Evolutionary conservation across 2,113 vertebrate species (phyloP).

Genomic region (Cavia aperea): DNA sequence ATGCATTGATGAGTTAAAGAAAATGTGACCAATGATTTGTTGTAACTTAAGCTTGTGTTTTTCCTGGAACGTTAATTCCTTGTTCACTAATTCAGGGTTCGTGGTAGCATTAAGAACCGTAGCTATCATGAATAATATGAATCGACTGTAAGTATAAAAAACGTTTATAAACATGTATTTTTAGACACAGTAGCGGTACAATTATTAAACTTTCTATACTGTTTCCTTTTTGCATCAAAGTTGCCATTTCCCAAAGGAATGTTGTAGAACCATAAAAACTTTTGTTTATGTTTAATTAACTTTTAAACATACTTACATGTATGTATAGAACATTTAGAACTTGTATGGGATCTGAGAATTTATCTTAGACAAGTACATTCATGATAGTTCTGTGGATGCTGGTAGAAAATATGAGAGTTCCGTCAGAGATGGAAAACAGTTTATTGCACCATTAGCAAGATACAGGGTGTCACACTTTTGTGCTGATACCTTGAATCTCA

Average conservation of each 20-base stretch:
- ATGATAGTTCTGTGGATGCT: conserved; percentile 21
- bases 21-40: neutral
- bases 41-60: conserved; percentile 6
- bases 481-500: neutral
- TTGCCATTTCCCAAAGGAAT: neutral
- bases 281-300: conserved; percentile 11
- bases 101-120: neutral
- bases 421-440: conserved; percentile 10
- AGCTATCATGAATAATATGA: neutral
- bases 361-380: neutral
- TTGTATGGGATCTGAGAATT: neutral
- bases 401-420: neutral
- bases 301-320: neutral
- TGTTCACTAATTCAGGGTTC: neutral
- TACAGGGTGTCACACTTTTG: neutral
- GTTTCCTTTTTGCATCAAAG: neutral
- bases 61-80: neutral
- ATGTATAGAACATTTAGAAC: neutral
- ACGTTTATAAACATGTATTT: neutral
- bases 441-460: conserved; percentile 7
- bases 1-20: neutral
- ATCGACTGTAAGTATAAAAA: neutral
- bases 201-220: neutral
- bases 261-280: neutral
- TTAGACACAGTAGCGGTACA: neutral